Conservation (phyloP, 2,888 invertebrate species). For the Hyposoter didymator region DNA sequence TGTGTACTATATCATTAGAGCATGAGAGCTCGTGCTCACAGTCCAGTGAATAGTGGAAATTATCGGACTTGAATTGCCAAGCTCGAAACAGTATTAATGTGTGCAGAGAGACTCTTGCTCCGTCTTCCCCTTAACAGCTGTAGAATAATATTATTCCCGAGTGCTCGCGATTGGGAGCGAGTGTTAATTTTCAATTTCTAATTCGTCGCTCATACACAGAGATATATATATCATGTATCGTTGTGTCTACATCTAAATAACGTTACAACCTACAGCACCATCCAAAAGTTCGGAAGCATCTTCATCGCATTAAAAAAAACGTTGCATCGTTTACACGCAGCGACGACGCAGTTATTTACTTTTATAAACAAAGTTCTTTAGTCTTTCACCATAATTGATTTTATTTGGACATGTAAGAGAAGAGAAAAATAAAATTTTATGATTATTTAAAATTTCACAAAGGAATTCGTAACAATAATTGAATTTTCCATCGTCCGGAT, state of each 20-base stretch:
- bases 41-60: constrained; percentile 56
- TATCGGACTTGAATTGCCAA: constrained; percentile 42
- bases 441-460: background rate
- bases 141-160: constrained; percentile 27
- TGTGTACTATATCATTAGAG: constrained; percentile 44
- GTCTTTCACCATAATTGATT: background rate
- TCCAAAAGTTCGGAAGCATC: background rate
- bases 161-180: constrained; percentile 21
- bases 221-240: constrained; percentile 24
- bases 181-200: constrained; percentile 75
- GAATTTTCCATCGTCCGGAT: no score
- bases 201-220: constrained; percentile 69
- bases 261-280: background rate
- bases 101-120: constrained; percentile 6
- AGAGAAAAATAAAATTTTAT: background rate
- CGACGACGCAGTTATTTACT: background rate
- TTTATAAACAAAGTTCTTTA: background rate
- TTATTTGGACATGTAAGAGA: background rate
- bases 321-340: background rate
- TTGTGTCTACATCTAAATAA: constrained; percentile 13
- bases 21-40: constrained; percentile 40
- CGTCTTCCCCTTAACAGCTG: constrained; percentile 39
- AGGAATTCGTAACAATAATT: no score
- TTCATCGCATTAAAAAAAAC: background rate
- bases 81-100: constrained; percentile 57